A percentile compares a stretch with the other conserved stretches of the same genome.
Conservation (phyloP, 2,113 vertebrate genomes). For the Dasyornis broadbenti region DNA sequence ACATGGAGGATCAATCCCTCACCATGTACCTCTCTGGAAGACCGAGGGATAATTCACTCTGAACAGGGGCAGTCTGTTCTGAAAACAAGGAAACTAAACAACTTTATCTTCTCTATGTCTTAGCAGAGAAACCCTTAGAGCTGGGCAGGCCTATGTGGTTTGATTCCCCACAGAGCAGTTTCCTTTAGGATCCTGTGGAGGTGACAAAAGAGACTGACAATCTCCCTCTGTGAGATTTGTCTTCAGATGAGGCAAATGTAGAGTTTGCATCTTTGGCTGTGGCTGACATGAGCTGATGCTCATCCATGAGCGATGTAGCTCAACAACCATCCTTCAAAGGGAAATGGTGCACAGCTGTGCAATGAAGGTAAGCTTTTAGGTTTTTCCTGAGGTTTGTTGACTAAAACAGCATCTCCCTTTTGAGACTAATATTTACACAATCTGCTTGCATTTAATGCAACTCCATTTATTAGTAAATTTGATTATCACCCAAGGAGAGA, state of each 20-base stretch:
- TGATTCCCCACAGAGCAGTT: not conserved
- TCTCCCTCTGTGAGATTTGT: not conserved
- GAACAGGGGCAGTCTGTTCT: not conserved
- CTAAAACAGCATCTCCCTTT: not conserved
- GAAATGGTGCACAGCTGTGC: not conserved
- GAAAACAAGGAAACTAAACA: not conserved
- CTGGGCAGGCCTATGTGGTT: not conserved
- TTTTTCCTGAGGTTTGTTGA: not conserved
- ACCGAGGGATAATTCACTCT: rapidly evolving
- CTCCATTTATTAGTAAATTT: not conserved
- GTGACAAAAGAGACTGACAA: not conserved
- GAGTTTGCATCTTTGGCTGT: not conserved
- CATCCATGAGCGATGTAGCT: rapidly evolving
- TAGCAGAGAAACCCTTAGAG: not conserved
- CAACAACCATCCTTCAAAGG: not conserved
- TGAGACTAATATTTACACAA: not conserved
- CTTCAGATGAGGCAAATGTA: not conserved
- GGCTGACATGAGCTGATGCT: not conserved
- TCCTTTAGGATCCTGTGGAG: not conserved
- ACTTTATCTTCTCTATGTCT: rapidly evolving
- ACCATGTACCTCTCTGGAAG: not conserved
- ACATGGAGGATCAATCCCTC: not conserved
- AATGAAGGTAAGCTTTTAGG: not conserved
- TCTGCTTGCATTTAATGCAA: not conserved
- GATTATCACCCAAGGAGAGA: not conserved